phyloP scores from a whole-genome alignment of 2,888 invertebrate species.

The Dicyrtoma fusca region DNA sequence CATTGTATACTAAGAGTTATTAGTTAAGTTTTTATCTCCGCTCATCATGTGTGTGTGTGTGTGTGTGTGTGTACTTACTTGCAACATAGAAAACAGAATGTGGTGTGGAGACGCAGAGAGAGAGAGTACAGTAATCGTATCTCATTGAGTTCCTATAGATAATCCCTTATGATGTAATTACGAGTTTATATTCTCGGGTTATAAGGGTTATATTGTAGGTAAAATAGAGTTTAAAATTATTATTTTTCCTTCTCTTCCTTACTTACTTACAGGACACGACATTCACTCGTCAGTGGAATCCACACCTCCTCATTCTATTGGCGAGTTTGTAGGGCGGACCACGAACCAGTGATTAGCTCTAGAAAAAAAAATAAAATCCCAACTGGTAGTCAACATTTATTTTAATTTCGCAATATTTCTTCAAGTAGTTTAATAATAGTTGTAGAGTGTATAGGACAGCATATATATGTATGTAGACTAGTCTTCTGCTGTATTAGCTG shows the following conservation, averaged over 20 bases:
- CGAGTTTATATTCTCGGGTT: neutral
- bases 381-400: slow-evolving; percentile 21
- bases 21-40: no score
- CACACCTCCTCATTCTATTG: slow-evolving; percentile 53
- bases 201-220: neutral
- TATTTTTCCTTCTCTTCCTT: slow-evolving; percentile 17
- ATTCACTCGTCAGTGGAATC: neutral
- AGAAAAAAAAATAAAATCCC: slow-evolving; percentile 18
- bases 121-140: no score
- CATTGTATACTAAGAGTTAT: no score
- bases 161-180: neutral
- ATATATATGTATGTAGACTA: neutral
- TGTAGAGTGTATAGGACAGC: no score
- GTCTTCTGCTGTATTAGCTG: neutral
- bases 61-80: no score
- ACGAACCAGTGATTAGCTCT: neutral
- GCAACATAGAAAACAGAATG: no score
- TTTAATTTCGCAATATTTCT: slow-evolving; percentile 19
- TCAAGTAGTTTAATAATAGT: neutral
- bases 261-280: neutral
- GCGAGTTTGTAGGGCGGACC: slow-evolving; percentile 50
- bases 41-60: no score
- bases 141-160: no score
- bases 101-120: no score
- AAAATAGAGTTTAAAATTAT: slow-evolving; percentile 5